Conservation (phyloP, 2,888 invertebrate species). For the Anthoptus insignis region DNA sequence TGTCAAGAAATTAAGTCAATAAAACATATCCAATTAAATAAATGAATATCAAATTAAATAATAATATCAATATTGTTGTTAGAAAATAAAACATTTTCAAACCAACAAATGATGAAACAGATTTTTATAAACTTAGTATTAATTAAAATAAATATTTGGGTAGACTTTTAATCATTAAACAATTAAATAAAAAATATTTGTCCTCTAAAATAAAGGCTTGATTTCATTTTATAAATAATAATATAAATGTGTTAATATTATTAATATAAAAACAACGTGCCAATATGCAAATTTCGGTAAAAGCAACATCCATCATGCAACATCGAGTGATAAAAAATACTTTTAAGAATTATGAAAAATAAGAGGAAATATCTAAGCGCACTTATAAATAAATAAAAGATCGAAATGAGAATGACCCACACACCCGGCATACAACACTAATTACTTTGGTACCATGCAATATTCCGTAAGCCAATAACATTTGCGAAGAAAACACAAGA, state of each 20-base stretch:
- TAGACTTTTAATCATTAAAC: not conserved
- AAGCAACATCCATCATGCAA: constrained; percentile 84
- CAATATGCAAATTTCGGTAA: constrained; percentile 72
- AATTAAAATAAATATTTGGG: not conserved
- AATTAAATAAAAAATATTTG: not conserved
- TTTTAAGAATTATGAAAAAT: constrained; percentile 54
- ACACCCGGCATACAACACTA: constrained; percentile 56
- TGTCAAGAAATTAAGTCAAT: no score
- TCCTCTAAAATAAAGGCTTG: no score
- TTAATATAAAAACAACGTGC: constrained; percentile 66
- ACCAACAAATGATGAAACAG: not conserved
- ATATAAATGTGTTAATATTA: constrained; percentile 49
- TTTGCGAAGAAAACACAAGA: constrained; percentile 32
- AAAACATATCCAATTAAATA: no score
- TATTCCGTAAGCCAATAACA: constrained; percentile 32
- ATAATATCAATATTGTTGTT: no score
- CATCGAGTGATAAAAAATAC: constrained; percentile 65
- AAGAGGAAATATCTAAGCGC: constrained; percentile 59
- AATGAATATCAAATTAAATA: no score
- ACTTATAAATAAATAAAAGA: constrained; percentile 62
- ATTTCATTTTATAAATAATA: constrained; percentile 19
- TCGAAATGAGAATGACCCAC: constrained; percentile 83
- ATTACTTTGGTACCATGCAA: constrained; percentile 48
- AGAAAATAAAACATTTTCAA: no score
- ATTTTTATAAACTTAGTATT: not conserved